Evolutionary conservation across 1,140 invertebrate genomes (phyloP).

Genomic region (Chrysopa pallens): DNA sequence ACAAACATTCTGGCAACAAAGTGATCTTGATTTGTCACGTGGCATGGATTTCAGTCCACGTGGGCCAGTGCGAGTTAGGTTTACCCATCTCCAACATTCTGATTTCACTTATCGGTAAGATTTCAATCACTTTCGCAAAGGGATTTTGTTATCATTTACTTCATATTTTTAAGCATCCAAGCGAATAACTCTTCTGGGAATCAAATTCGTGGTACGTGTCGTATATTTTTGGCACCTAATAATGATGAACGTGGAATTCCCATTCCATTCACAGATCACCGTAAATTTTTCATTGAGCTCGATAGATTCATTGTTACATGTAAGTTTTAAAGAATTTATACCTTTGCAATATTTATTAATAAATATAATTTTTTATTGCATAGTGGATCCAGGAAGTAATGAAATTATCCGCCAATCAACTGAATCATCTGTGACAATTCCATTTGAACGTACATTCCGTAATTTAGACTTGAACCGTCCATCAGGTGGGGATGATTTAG

Average conservation of each 20-base stretch:
- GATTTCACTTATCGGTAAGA: no score
- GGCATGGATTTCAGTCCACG: constrained; percentile 59
- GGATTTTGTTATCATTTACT: no score
- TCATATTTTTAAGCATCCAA: no score
- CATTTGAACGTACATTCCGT: constrained; percentile 42
- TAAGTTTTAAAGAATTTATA: constrained; percentile 14
- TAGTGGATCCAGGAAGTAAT: constrained; percentile 35
- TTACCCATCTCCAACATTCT: constrained; percentile 55
- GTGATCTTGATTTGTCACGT: constrained; percentile 48
- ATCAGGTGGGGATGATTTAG: constrained; percentile 15
- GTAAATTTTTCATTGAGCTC: constrained; percentile 33
- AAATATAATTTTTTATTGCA: constrained; percentile 2
- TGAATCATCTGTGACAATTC: constrained; percentile 43
- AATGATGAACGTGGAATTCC: constrained; percentile 30
- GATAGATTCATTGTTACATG: constrained; percentile 32
- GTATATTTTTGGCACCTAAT: constrained; percentile 38
- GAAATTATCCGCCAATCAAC: constrained; percentile 30
- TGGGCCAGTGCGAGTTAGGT: constrained; percentile 38
- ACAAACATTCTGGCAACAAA: constrained; percentile 54
- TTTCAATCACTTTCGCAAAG: no score
- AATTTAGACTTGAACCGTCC: constrained; percentile 27
- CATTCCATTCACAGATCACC: constrained; percentile 29
- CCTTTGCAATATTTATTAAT: no score
- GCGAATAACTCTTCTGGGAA: no score
- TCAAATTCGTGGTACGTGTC: constrained; percentile 25